Conservation (phyloP, 2,888 invertebrate genomes). For the Alentia gelatinosa region DNA sequence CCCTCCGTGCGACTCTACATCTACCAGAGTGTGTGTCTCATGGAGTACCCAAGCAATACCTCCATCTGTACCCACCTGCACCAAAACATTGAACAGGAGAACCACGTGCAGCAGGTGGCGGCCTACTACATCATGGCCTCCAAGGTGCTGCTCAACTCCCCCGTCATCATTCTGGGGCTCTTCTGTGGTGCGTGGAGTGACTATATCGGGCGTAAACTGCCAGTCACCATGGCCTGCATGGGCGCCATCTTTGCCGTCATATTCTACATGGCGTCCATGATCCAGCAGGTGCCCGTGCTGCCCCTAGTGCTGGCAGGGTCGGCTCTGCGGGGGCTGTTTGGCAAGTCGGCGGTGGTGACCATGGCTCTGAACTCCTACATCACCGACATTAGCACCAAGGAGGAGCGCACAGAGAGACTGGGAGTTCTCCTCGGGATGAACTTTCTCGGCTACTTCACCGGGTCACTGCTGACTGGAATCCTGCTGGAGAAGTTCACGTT, state of each 20-base stretch:
- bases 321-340: slow-evolving; percentile 75
- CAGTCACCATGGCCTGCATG: slow-evolving; percentile 77
- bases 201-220: slow-evolving; percentile 75
- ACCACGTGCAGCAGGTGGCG: slow-evolving; percentile 71
- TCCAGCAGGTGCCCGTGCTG: slow-evolving; percentile 64
- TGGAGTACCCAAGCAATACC: background rate
- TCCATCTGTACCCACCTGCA: slow-evolving; percentile 56
- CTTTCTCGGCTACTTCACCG: slow-evolving; percentile 78
- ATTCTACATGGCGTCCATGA: slow-evolving; percentile 72
- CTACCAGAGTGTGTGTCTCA: slow-evolving; percentile 73
- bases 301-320: slow-evolving; percentile 75
- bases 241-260: slow-evolving; percentile 77
- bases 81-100: slow-evolving; percentile 67
- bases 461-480: slow-evolving; percentile 73
- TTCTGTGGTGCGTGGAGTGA: slow-evolving; percentile 81
- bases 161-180: slow-evolving; percentile 77
- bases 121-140: slow-evolving; percentile 77
- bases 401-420: slow-evolving; percentile 74
- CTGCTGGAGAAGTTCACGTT: slow-evolving; percentile 71
- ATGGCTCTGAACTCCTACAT: slow-evolving; percentile 80
- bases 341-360: slow-evolving; percentile 79
- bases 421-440: slow-evolving; percentile 79
- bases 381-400: slow-evolving; percentile 74
- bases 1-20: slow-evolving; percentile 78
- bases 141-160: slow-evolving; percentile 78